A percentile compares a stretch with the other conserved stretches of the same genome.
Evolutionary conservation across 2,797 vertebrate species (phyloP).

Genomic region (Silurus aristotelis): DNA sequence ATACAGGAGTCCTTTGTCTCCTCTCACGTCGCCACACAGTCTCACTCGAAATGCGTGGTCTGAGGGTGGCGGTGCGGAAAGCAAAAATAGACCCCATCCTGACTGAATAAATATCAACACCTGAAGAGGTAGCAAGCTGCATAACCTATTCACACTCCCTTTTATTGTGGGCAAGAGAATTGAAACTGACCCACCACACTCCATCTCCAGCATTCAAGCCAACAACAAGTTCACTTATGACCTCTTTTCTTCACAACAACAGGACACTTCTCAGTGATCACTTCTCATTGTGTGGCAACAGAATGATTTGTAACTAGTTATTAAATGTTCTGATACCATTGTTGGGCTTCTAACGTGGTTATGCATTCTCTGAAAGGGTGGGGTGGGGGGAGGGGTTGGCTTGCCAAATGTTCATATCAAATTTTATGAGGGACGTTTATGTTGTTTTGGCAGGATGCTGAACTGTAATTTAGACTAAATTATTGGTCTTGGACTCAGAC

Average conservation of each 20-base stretch:
- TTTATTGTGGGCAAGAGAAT: conserved; percentile 23
- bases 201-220: neutral
- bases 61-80: conserved; percentile 34
- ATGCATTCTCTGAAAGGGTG: conserved; percentile 20
- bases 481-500: conserved; percentile 69
- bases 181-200: conserved; percentile 21
- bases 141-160: conserved; percentile 18
- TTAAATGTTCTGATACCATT: conserved; percentile 37
- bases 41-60: conserved; percentile 32
- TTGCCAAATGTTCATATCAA: conserved; percentile 64
- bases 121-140: conserved; percentile 38
- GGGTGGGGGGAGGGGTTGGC: neutral
- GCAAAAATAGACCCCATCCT: conserved; percentile 47
- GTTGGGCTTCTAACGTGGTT: conserved; percentile 37
- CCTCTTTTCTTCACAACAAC: conserved; percentile 13
- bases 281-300: conserved; percentile 13
- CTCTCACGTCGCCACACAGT: conserved; percentile 44
- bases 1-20: conserved; percentile 52
- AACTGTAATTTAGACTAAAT: conserved; percentile 74
- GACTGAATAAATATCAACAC: conserved; percentile 46
- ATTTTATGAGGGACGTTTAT: conserved; percentile 64
- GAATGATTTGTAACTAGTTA: conserved; percentile 21
- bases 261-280: conserved; percentile 11
- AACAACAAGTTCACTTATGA: conserved; percentile 31
- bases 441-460: conserved; percentile 62